Evolutionary conservation across 2,888 invertebrate genomes (phyloP).

Genomic region (Lordiphosa andalusiaca): DNA sequence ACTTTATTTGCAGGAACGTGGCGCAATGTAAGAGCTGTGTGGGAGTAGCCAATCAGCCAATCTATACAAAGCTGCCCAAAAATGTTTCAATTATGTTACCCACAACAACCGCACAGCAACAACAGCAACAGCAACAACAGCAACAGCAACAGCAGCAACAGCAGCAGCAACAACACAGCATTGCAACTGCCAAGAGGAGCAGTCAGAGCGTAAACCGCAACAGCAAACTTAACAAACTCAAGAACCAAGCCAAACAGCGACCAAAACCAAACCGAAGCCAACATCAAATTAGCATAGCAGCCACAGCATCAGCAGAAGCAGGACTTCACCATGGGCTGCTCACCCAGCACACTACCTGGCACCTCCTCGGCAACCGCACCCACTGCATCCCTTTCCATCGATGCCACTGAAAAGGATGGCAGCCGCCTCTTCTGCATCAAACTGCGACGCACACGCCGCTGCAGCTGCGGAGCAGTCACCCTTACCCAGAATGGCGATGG

Average conservation of each 20-base stretch:
- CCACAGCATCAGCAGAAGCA: conserved; percentile 22
- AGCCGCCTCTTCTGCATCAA: conserved; percentile 78
- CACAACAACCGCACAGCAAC: conserved; percentile 41
- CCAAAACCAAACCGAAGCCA: conserved; percentile 54
- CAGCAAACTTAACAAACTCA: conserved; percentile 38
- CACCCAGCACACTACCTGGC: conserved; percentile 68
- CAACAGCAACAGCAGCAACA: conserved; percentile 30
- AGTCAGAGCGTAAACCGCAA: conserved; percentile 36
- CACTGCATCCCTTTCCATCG: conserved; percentile 47
- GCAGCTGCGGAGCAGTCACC: conserved; percentile 67
- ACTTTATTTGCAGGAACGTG: conserved; percentile 21
- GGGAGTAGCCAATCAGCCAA: conserved; percentile 33
- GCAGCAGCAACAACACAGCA: conserved; percentile 25
- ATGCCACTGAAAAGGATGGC: conserved; percentile 74
- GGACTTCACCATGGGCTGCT: conserved; percentile 69
- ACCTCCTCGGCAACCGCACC: conserved; percentile 38
- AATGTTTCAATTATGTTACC: conserved; percentile 69
- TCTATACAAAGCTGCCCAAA: conserved; percentile 59
- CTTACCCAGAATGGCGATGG: conserved; percentile 72
- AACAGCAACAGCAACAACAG: conserved; percentile 30
- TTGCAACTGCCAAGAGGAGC: conserved; percentile 30
- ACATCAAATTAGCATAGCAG: conserved; percentile 62
- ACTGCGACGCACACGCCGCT: conserved; percentile 72
- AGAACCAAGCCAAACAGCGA: conserved; percentile 48
- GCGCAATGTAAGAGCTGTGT: conserved; percentile 41